These are phyloP conservation scores for Rhamphomyia laevipes DNA, from an alignment of 2,888 invertebrate genomes.

Conservation along the genomic window DNA sequence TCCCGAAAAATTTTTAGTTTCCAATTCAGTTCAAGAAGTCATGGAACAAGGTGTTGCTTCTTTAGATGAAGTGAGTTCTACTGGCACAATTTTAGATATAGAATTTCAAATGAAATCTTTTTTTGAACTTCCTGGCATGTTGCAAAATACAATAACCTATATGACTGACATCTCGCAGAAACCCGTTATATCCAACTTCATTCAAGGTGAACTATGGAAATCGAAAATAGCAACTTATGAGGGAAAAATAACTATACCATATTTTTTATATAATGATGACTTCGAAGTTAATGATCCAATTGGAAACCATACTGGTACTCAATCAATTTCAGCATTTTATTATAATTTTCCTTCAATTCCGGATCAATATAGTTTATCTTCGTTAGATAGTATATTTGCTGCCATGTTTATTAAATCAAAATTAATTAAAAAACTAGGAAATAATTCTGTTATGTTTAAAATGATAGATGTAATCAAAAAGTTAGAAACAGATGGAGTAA, in stretches of 20 bases:
- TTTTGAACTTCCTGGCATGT: neutral
- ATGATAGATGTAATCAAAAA: conserved; percentile 5
- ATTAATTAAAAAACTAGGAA: conserved; percentile 8
- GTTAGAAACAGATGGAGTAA: conserved; percentile 1
- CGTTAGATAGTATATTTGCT: neutral
- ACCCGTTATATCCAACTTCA: neutral
- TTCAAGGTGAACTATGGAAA: neutral
- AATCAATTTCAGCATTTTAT: neutral
- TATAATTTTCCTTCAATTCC: neutral
- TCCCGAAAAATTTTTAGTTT: neutral
- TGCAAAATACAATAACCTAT: neutral
- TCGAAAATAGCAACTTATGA: neutral
- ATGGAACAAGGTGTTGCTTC: neutral
- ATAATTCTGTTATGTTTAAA: conserved; percentile 6
- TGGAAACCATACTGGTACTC: neutral
- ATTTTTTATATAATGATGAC: neutral
- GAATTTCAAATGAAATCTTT: neutral
- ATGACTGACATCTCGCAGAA: neutral
- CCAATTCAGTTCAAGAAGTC: neutral
- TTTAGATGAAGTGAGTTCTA: neutral
- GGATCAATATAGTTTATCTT: neutral
- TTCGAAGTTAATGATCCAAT: neutral
- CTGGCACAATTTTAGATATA: neutral
- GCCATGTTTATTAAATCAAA: neutral
- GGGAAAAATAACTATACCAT: neutral